A percentile compares a stretch with the other conserved stretches of the same genome.
Evolutionary conservation across 2,797 vertebrate genomes (phyloP).

Genomic region (Toxotes lorentzi): DNA sequence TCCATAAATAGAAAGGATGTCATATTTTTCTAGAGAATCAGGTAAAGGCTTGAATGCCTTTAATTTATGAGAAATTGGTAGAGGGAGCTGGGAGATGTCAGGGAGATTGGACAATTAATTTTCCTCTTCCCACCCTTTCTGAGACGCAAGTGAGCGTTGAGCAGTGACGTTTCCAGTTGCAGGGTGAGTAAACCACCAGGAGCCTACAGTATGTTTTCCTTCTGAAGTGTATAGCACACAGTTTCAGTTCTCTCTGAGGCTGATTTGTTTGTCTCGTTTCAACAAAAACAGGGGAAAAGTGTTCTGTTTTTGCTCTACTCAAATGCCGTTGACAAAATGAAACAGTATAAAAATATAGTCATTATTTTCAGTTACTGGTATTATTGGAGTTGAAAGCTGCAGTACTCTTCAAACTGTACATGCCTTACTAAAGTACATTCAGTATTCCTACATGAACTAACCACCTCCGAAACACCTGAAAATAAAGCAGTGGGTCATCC

Average conservation of each 20-base stretch:
- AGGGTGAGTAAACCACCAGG: slow-evolving; percentile 62
- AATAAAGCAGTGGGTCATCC: slow-evolving; percentile 63
- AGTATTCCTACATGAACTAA: slow-evolving; percentile 64
- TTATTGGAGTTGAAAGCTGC: slow-evolving; percentile 66
- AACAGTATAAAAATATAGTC: slow-evolving; percentile 43
- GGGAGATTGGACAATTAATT: slow-evolving; percentile 67
- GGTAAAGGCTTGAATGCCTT: slow-evolving; percentile 59
- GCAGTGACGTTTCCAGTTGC: slow-evolving; percentile 66
- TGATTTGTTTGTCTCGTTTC: slow-evolving; percentile 62
- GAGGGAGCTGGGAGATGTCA: slow-evolving; percentile 45
- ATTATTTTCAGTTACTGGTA: slow-evolving; percentile 71
- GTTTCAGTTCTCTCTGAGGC: slow-evolving; percentile 59
- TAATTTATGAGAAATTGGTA: slow-evolving; percentile 53
- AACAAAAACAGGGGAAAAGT: slow-evolving; percentile 48
- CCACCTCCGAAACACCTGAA: slow-evolving; percentile 50
- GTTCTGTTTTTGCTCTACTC: slow-evolving; percentile 57
- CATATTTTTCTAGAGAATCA: slow-evolving; percentile 69
- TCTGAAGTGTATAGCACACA: slow-evolving; percentile 79
- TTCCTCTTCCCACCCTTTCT: slow-evolving; percentile 73
- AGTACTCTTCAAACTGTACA: slow-evolving; percentile 76
- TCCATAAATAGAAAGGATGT: slow-evolving; percentile 65
- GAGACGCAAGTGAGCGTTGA: slow-evolving; percentile 45
- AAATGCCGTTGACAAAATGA: slow-evolving; percentile 60
- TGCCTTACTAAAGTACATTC: slow-evolving; percentile 76
- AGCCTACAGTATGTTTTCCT: slow-evolving; percentile 68